phyloP scores from a whole-genome alignment of 2,797 vertebrate species.

The Leucoraja ocellata region DNA sequence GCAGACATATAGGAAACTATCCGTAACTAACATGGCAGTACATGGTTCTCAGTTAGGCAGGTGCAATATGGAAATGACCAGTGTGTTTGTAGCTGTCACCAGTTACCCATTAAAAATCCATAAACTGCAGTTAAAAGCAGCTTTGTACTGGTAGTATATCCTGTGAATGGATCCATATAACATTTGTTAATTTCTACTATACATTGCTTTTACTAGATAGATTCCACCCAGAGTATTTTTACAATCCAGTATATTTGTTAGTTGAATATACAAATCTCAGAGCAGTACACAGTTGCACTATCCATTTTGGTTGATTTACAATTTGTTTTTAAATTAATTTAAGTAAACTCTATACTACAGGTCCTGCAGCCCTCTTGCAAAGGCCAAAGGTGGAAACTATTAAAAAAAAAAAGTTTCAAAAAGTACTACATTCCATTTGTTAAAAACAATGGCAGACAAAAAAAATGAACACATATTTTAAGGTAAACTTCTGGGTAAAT shows the following conservation, averaged over 20 bases:
- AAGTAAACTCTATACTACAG: conserved; percentile 13
- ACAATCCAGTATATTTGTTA: conserved; percentile 60
- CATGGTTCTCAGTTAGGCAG: conserved; percentile 60
- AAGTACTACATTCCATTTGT: conserved; percentile 14
- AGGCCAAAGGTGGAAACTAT: conserved; percentile 26
- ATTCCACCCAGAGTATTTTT: conserved; percentile 64
- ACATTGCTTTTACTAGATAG: conserved; percentile 60
- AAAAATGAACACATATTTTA: neutral
- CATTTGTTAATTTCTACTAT: conserved; percentile 63
- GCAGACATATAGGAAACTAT: conserved; percentile 69
- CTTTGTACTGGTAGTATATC: conserved; percentile 63
- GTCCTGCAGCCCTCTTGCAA: neutral
- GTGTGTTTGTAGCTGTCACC: conserved; percentile 52
- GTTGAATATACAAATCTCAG: conserved; percentile 58
- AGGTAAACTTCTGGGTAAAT: neutral
- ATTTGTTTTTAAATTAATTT: conserved; percentile 37
- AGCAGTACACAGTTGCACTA: conserved; percentile 5
- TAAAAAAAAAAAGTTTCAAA: conserved; percentile 25
- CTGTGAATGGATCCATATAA: conserved; percentile 55
- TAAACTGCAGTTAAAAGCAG: conserved; percentile 59
- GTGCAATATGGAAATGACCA: conserved; percentile 56
- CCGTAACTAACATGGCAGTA: conserved; percentile 59
- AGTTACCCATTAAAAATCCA: conserved; percentile 61
- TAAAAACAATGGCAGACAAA: conserved; percentile 27
- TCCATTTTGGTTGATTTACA: conserved; percentile 34